Base-by-base conservation (phyloP, 2,113 vertebrate species). In the Riparia riparia region DNA sequence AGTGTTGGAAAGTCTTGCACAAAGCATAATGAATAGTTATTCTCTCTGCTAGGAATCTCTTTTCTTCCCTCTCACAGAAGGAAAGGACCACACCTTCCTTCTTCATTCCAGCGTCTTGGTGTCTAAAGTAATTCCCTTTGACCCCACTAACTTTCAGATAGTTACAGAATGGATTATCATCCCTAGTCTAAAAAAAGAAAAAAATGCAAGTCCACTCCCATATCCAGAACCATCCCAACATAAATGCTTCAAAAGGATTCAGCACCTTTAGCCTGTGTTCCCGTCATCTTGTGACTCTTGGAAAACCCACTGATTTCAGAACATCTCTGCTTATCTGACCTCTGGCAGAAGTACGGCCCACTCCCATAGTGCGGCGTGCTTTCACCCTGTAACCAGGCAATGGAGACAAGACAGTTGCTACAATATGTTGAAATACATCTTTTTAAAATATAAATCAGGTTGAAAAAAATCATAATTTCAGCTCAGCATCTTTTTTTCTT, bases 331-430 rank as follows among this genome's bases (percentile, higher is more conserved):
- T 61, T 49, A 32, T 5, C 26, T 69, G 83, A 60, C 24, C 22
- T 72, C 28, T 26, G 41, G 76, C 2, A 88, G 53, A 54, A 77
- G 31, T 37, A 47, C 14, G 15, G 21, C 8, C 26, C 17, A n/a
- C 11, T 50, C 20, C 10, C 24, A 7, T 0, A 17, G 10, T 2
- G 14, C 45, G n/a, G 15, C 1, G 0, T 14, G 60, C 22, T 63
- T 57, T 84, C 45, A 42, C 8, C 37, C 51, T 31, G 45, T 44
- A 73, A 31, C 16, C 42, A 66, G n/a, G 12, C 28, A 49, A 10
- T 22, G 45, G 21, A 73, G 20, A 47, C 16, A 18, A 49, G 31
- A 19, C 10, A 66, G 10, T 15, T 60, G 34, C 8, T 88, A 34
- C 1, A n/a, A 18, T 16, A 34, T 22, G 31, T 16, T 63, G 64